Base-by-base conservation (phyloP, 2,888 invertebrate genomes). In the Cephus pulcher region DNA sequence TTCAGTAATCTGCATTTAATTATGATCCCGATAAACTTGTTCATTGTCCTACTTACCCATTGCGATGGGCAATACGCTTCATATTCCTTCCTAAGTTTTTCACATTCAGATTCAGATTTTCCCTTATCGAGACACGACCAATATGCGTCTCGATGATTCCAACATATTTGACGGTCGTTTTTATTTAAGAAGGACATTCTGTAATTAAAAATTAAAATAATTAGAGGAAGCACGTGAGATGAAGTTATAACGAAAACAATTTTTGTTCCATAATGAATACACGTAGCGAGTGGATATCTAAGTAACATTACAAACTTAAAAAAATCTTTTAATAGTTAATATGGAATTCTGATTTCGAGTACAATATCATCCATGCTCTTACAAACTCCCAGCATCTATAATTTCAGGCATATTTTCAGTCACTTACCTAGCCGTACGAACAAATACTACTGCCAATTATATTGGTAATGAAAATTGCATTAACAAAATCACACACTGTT, bases 51-150 rank as follows among this genome's bases (percentile, higher is more conserved):
- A 88, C 92, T 89, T 86, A 94, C 97, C 98, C 98, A 97, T 91
- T 96, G 96, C 1, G 94, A 91, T 1, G 97, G 96, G 89, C 97
- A 98, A 34, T 94, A 94, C 81, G 94, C 93, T 93, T 96, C 96
- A 90, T 96, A 97, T 76, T 94, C 84, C 92, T 95, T 94, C 83
- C 97, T 94, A 84, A 96, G 92, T 87, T 95, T 93, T 81, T 92
- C 91, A 91, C 98, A 98, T 77, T 94, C 95, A 87, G 94, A 94
- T 76, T 94, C 93, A 86, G 94, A 90, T 82, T 93, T 94, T 83
- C 94, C 93, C 82, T 93, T 93, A 90, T 97, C 96, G 86, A 98
- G 93, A 92, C 98, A 98, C 87, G 95, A 95, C 98, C 98, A 98
- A 91, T 96, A 98, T 77, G 94, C 93, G 92, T 98, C 98, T 88